These are phyloP conservation scores for Drosophila tsacasi DNA, from an alignment of 1,140 invertebrate species.

Conservation along the genomic window DNA sequence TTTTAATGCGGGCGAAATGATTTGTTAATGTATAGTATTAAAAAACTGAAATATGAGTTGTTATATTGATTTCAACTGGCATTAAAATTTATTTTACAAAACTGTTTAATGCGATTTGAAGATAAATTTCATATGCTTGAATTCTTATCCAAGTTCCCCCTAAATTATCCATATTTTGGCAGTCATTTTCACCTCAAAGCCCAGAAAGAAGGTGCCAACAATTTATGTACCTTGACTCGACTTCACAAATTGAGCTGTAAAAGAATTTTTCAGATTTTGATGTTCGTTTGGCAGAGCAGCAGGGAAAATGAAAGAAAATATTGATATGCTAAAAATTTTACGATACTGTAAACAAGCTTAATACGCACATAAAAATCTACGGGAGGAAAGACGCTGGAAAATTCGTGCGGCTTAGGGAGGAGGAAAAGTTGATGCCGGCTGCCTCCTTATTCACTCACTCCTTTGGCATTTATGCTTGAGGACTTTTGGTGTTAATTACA, in stretches of 20 bases:
- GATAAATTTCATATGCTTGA: not conserved
- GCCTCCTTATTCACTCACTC: not conserved
- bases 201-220: not conserved
- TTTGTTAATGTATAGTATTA: not conserved
- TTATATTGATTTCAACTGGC: not conserved
- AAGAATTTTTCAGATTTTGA: conserved; percentile 61
- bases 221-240: conserved; percentile 20
- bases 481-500: conserved; percentile 80
- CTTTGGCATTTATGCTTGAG: conserved; percentile 43
- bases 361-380: conserved; percentile 63
- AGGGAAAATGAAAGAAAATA: conserved; percentile 36
- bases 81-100: not conserved
- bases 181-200: not conserved
- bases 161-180: not conserved
- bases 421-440: conserved; percentile 17
- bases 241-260: conserved; percentile 74
- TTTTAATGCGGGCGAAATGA: no score
- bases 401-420: conserved; percentile 26
- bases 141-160: not conserved
- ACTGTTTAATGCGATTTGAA: not conserved
- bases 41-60: not conserved
- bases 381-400: conserved; percentile 1
- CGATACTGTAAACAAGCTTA: conserved; percentile 80
- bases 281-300: conserved; percentile 45
- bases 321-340: conserved; percentile 70